A percentile compares a stretch with the other conserved stretches of the same genome.
Evolutionary conservation across 2,888 invertebrate genomes (phyloP).

Genomic region (Drosophila quinaria): DNA sequence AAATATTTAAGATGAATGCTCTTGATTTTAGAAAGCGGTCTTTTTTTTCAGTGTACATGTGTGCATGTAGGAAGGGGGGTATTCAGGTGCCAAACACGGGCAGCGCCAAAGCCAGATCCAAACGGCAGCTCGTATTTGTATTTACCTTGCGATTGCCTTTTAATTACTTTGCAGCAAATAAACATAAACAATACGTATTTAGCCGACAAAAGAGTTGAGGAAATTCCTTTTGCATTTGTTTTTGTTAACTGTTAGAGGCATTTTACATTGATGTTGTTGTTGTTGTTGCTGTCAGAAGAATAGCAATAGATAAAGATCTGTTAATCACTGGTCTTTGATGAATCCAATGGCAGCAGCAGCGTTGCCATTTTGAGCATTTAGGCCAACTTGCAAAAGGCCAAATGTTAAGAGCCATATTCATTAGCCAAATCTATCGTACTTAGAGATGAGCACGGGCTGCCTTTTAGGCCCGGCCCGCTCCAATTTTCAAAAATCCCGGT

Average conservation of each 20-base stretch:
- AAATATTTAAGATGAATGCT: too few relatives aligned
- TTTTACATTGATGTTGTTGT: not conserved
- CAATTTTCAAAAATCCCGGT: too few relatives aligned
- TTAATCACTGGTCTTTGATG: slow-evolving; percentile 20
- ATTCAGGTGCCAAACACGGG: slow-evolving; percentile 3
- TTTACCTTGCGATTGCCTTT: slow-evolving; percentile 62
- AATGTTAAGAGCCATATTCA: slow-evolving; percentile 6
- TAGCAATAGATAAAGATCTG: slow-evolving; percentile 4
- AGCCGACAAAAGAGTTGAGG: slow-evolving; percentile 30
- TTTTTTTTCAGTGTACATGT: too few relatives aligned
- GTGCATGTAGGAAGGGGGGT: not conserved
- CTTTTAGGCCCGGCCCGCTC: too few relatives aligned
- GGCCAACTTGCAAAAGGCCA: slow-evolving; percentile 6
- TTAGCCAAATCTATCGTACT: not conserved
- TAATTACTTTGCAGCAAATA: slow-evolving; percentile 70
- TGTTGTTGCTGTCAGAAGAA: not conserved
- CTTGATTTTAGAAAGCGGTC: too few relatives aligned
- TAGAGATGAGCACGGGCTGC: too few relatives aligned
- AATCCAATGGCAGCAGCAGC: slow-evolving; percentile 2
- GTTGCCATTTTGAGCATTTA: slow-evolving; percentile 4
- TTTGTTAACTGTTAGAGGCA: slow-evolving; percentile 13
- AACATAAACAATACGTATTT: slow-evolving; percentile 63
- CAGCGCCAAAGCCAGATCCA: slow-evolving; percentile 18
- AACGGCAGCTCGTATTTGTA: slow-evolving; percentile 29
- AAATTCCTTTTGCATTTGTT: slow-evolving; percentile 26